A percentile compares a stretch with the other conserved stretches of the same genome.
Conservation (phyloP, 2,113 vertebrate genomes). For the Chrysochloris asiatica region DNA sequence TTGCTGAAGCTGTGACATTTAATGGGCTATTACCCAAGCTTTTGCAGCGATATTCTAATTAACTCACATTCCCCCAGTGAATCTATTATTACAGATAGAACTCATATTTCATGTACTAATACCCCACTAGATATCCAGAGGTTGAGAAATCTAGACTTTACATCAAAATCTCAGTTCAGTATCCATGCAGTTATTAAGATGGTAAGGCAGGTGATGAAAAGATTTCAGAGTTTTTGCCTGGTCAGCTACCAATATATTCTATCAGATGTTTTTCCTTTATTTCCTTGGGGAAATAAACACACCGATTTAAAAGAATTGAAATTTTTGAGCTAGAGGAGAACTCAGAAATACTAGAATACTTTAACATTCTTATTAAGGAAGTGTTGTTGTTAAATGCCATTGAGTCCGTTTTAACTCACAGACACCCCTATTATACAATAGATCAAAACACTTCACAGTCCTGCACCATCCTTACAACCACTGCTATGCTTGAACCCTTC, state of each 20-base stretch:
- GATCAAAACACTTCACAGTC: background rate
- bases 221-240: constrained; percentile 29
- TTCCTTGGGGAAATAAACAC: constrained; percentile 17
- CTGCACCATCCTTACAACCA: background rate
- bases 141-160: constrained; percentile 58
- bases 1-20: constrained; percentile 71
- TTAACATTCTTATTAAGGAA: background rate
- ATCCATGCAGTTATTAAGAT: constrained; percentile 44
- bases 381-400: background rate
- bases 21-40: constrained; percentile 62
- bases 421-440: background rate
- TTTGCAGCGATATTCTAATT: constrained; percentile 65
- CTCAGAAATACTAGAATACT: background rate
- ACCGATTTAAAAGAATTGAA: constrained; percentile 31
- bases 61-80: constrained; percentile 50
- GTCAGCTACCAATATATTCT: constrained; percentile 56
- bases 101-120: constrained; percentile 71
- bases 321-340: background rate
- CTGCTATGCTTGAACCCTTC: background rate
- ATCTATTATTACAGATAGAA: constrained; percentile 74
- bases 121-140: constrained; percentile 32
- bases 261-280: background rate
- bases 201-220: constrained; percentile 61
- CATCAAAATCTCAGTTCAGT: constrained; percentile 47
- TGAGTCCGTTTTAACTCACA: background rate